phyloP scores from a whole-genome alignment of 2,888 invertebrate genomes.

The Prosapia bicincta region DNA sequence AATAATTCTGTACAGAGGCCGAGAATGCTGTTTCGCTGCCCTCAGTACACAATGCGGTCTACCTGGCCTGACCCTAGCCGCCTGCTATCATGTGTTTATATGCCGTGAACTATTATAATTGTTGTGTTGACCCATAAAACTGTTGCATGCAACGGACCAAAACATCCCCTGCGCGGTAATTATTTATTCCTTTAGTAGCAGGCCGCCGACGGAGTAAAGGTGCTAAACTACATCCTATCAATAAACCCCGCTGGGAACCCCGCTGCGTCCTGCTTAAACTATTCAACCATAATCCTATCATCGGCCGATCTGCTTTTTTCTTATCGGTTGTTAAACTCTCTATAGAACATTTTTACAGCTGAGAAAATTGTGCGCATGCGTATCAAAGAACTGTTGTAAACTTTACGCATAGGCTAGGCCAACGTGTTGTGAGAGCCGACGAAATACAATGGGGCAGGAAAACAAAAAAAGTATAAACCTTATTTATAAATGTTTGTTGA shows the following conservation, averaged over 20 bases:
- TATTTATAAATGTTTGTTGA: too few relatives aligned
- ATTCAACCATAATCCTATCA: neutral
- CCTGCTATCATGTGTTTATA: slow-evolving; percentile 20
- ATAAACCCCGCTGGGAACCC: slow-evolving; percentile 12
- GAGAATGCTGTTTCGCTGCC: neutral
- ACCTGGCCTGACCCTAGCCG: neutral
- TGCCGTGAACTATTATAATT: slow-evolving; percentile 26
- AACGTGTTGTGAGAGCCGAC: too few relatives aligned
- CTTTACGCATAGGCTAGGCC: too few relatives aligned
- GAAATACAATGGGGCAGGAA: too few relatives aligned
- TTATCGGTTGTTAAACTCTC: neutral
- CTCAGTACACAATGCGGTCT: neutral
- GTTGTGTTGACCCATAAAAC: slow-evolving; percentile 26
- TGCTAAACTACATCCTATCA: slow-evolving; percentile 3
- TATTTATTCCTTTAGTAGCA: slow-evolving; percentile 20
- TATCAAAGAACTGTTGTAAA: too few relatives aligned
- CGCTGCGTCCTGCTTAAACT: neutral
- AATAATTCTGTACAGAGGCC: neutral
- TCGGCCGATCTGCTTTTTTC: neutral
- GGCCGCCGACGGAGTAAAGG: slow-evolving; percentile 11
- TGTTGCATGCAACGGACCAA: slow-evolving; percentile 20
- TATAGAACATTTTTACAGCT: neutral
- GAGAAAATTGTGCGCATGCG: neutral
- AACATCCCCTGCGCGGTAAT: slow-evolving; percentile 8
- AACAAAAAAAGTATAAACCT: too few relatives aligned